phyloP scores from a whole-genome alignment of 2,888 invertebrate genomes.

The Agonopterix heracliana region DNA sequence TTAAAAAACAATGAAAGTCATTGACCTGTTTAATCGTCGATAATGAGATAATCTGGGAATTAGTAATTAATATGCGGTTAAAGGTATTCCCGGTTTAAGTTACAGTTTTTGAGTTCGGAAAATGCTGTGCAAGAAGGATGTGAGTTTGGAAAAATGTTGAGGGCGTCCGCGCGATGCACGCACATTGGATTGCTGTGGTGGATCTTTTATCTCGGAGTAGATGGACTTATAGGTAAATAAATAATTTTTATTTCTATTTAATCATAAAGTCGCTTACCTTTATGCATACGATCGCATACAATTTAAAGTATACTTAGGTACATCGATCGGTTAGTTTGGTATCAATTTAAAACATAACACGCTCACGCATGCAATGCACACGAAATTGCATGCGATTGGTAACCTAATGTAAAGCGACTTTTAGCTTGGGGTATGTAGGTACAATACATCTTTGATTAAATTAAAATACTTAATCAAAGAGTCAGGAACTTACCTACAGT shows the following conservation, averaged over 20 bases:
- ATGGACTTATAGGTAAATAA: constrained; percentile 62
- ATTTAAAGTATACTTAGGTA: too few relatives aligned
- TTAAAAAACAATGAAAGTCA: constrained; percentile 45
- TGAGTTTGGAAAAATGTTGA: constrained; percentile 69
- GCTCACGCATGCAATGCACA: too few relatives aligned
- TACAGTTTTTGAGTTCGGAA: constrained; percentile 32
- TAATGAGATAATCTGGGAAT: constrained; percentile 43
- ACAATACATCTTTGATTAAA: too few relatives aligned
- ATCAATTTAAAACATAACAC: too few relatives aligned
- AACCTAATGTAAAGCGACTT: too few relatives aligned
- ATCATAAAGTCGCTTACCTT: too few relatives aligned
- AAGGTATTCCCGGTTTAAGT: constrained; percentile 31
- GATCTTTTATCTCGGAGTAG: constrained; percentile 37
- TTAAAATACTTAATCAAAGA: too few relatives aligned
- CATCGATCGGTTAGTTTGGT: too few relatives aligned
- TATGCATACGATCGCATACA: too few relatives aligned
- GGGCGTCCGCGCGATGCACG: constrained; percentile 46
- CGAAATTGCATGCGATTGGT: too few relatives aligned
- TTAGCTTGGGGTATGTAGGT: too few relatives aligned
- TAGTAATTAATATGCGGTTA: constrained; percentile 37
- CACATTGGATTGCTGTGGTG: constrained; percentile 55
- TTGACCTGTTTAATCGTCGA: constrained; percentile 26
- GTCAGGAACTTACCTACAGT: too few relatives aligned
- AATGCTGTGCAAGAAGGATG: constrained; percentile 47
- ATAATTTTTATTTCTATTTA: not conserved